Conservation (phyloP, 2,113 vertebrate genomes). For the Megatriorchis doriae region DNA sequence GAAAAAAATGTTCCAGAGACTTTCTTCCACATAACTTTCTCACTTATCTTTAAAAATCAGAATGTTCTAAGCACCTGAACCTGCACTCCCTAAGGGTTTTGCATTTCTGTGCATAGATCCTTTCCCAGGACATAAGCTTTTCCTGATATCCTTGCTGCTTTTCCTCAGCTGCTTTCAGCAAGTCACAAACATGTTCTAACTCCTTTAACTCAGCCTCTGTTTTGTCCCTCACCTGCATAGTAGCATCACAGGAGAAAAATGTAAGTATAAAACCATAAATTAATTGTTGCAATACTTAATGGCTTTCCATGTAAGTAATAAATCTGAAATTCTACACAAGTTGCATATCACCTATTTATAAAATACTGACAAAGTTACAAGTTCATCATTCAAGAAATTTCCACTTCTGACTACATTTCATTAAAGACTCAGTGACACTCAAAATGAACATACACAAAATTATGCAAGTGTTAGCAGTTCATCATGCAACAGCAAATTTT, state of each 20-base stretch:
- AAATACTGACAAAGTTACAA: background rate
- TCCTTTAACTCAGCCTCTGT: constrained; percentile 68
- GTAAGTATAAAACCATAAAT: constrained; percentile 34
- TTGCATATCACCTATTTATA: background rate
- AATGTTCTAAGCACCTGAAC: constrained; percentile 72
- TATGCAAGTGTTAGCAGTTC: background rate
- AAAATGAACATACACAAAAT: background rate
- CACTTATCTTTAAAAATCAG: background rate
- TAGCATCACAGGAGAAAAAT: constrained; percentile 41
- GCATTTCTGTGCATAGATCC: constrained; percentile 66
- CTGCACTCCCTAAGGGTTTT: constrained; percentile 75
- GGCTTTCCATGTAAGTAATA: background rate
- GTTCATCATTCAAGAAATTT: background rate
- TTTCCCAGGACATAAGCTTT: constrained; percentile 65
- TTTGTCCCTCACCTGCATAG: constrained; percentile 76
- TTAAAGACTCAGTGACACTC: background rate
- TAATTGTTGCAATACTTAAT: background rate
- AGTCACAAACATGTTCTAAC: constrained; percentile 67
- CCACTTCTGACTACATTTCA: background rate
- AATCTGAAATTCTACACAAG: background rate
- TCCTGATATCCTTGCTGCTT: constrained; percentile 73
- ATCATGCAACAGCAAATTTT: background rate
- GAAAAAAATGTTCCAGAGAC: constrained; percentile 11
- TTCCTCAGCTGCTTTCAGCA: constrained; percentile 70
- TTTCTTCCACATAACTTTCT: background rate